Evolutionary conservation across 2,113 vertebrate species (phyloP).

Genomic region (Collichthys lucidus): DNA sequence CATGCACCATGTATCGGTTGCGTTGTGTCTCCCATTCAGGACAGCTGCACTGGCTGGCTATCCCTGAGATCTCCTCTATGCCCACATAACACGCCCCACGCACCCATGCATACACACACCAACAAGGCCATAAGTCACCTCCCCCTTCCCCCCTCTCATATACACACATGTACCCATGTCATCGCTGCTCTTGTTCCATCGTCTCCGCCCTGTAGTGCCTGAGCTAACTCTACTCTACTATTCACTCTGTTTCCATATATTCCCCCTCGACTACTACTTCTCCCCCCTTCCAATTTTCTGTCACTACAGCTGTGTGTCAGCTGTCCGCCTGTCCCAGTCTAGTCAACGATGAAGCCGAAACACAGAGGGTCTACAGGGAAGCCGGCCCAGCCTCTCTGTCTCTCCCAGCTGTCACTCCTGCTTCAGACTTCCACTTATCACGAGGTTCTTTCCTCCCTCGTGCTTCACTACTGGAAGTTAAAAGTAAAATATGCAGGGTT

Average conservation of each 20-base stretch:
- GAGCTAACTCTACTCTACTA: slow-evolving; percentile 26
- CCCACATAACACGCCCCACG: slow-evolving; percentile 27
- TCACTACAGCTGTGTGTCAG: slow-evolving; percentile 87
- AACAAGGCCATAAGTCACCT: slow-evolving; percentile 64
- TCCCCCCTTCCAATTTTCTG: slow-evolving; percentile 45
- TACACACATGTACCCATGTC: slow-evolving; percentile 68
- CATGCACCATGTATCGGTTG: slow-evolving; percentile 72
- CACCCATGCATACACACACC: slow-evolving; percentile 24
- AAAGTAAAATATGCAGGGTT: slow-evolving; percentile 20
- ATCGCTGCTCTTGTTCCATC: slow-evolving; percentile 60
- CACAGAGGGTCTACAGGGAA: slow-evolving; percentile 73
- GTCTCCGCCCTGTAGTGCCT: slow-evolving; percentile 44
- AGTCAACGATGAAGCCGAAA: slow-evolving; percentile 73
- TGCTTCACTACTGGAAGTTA: slow-evolving; percentile 37
- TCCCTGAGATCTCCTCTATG: slow-evolving; percentile 66
- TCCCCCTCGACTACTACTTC: neutral
- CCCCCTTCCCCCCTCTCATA: slow-evolving; percentile 43
- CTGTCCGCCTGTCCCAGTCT: slow-evolving; percentile 78
- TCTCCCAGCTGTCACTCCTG: slow-evolving; percentile 70
- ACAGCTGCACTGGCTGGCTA: slow-evolving; percentile 82
- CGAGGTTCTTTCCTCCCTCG: slow-evolving; percentile 37
- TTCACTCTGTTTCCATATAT: slow-evolving; percentile 62
- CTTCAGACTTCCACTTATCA: slow-evolving; percentile 63
- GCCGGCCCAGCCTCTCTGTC: slow-evolving; percentile 60
- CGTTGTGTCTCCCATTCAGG: slow-evolving; percentile 71